Percentiles rank a stretch among this genome's conserved stretches.
Evolutionary conservation across 2,797 vertebrate genomes (phyloP).

Genomic region (Dicrostonyx torquatus): DNA sequence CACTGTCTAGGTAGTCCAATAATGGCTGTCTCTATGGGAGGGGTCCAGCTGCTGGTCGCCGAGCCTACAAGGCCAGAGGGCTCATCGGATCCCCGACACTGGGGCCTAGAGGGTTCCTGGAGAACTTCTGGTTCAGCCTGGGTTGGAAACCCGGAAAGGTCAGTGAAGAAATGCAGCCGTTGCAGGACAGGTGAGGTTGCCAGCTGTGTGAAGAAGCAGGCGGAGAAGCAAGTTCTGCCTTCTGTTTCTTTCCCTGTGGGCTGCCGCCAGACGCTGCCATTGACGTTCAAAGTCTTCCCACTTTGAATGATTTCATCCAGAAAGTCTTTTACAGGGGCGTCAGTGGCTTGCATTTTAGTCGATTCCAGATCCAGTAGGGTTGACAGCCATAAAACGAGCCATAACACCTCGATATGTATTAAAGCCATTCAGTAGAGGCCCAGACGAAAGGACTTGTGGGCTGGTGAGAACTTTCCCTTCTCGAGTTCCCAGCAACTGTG

Average conservation of each 20-base stretch:
- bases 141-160: background rate
- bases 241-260: background rate
- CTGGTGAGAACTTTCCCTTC: background rate
- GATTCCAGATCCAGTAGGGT: background rate
- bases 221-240: background rate
- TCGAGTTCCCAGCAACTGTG: background rate
- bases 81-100: background rate
- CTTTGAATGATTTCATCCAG: background rate
- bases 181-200: background rate
- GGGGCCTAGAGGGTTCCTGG: background rate
- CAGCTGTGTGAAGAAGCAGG: background rate
- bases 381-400: background rate
- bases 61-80: background rate
- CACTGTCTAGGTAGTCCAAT: background rate
- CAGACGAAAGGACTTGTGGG: background rate
- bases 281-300: background rate
- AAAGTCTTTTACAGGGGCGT: background rate
- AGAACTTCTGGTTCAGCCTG: background rate
- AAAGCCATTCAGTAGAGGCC: background rate
- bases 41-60: background rate
- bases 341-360: background rate
- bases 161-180: background rate
- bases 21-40: background rate
- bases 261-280: background rate
- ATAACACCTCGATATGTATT: background rate